Evolutionary conservation across 2,113 vertebrate genomes (phyloP).

Genomic region (Anas platyrhynchos): DNA sequence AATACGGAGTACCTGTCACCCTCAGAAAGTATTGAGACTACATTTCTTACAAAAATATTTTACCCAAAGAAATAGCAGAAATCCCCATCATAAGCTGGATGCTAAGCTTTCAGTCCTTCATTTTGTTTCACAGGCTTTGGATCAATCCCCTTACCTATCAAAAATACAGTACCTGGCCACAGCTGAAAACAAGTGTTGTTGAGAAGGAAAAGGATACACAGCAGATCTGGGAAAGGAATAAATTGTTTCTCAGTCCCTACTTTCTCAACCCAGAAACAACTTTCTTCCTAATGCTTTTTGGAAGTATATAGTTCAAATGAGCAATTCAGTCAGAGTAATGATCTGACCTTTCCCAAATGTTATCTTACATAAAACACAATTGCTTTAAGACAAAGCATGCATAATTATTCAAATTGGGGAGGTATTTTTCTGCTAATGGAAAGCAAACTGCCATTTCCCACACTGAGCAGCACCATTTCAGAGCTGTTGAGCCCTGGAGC

Average conservation of each 20-base stretch:
- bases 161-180: background rate
- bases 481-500: constrained; percentile 2
- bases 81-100: background rate
- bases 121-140: background rate
- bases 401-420: constrained; percentile 15
- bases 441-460: constrained; percentile 26
- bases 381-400: background rate
- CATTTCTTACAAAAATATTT: background rate
- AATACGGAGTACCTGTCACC: background rate
- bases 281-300: background rate
- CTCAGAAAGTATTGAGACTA: background rate
- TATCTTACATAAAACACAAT: constrained; percentile 34
- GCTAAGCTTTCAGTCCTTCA: background rate
- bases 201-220: background rate
- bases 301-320: constrained; percentile 22
- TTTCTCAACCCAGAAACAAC: background rate
- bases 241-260: background rate
- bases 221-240: background rate
- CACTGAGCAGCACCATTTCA: background rate
- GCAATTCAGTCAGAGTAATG: background rate
- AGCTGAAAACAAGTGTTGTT: background rate
- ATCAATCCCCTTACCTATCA: background rate
- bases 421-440: background rate
- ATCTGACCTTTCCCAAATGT: constrained; percentile 37
- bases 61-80: background rate